phyloP scores from a whole-genome alignment of 2,888 invertebrate species.

The Drosophila acutilabella region DNA sequence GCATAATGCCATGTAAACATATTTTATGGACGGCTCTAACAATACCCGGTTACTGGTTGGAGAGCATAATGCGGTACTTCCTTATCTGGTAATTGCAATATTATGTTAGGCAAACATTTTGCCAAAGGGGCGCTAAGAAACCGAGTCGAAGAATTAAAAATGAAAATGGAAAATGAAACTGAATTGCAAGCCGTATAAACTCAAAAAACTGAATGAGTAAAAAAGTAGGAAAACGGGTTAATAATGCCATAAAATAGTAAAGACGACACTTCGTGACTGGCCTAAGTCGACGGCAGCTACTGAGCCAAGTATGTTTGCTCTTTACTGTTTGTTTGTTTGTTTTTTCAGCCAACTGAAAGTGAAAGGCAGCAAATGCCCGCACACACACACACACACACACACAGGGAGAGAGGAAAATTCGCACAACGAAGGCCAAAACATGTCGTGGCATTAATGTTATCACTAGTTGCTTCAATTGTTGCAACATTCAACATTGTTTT shows the following conservation, averaged over 20 bases:
- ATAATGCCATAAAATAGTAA: slow-evolving; percentile 78
- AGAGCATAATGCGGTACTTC: slow-evolving; percentile 33
- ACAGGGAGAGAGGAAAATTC: background rate
- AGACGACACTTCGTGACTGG: slow-evolving; percentile 81
- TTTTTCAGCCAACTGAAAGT: slow-evolving; percentile 58
- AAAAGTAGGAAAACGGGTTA: slow-evolving; percentile 79
- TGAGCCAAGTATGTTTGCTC: slow-evolving; percentile 47
- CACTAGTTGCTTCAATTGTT: slow-evolving; percentile 31
- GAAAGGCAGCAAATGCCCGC: slow-evolving; percentile 58
- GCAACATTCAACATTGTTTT: slow-evolving; percentile 38
- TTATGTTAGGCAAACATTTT: slow-evolving; percentile 52
- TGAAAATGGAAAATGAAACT: slow-evolving; percentile 21
- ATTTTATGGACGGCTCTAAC: slow-evolving; percentile 19
- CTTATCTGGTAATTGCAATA: slow-evolving; percentile 60
- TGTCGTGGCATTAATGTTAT: slow-evolving; percentile 62
- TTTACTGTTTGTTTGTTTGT: slow-evolving; percentile 49
- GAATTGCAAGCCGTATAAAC: slow-evolving; percentile 23
- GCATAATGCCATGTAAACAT: slow-evolving; percentile 1
- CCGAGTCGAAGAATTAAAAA: background rate
- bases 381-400: slow-evolving; percentile 3
- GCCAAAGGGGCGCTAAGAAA: slow-evolving; percentile 41
- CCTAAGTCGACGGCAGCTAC: slow-evolving; percentile 49
- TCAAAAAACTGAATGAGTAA: slow-evolving; percentile 33
- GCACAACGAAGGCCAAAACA: slow-evolving; percentile 56
- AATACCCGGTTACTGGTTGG: background rate